These are phyloP conservation scores for Apamea epomidion DNA, from an alignment of 2,888 invertebrate species.

Conservation along the genomic window DNA sequence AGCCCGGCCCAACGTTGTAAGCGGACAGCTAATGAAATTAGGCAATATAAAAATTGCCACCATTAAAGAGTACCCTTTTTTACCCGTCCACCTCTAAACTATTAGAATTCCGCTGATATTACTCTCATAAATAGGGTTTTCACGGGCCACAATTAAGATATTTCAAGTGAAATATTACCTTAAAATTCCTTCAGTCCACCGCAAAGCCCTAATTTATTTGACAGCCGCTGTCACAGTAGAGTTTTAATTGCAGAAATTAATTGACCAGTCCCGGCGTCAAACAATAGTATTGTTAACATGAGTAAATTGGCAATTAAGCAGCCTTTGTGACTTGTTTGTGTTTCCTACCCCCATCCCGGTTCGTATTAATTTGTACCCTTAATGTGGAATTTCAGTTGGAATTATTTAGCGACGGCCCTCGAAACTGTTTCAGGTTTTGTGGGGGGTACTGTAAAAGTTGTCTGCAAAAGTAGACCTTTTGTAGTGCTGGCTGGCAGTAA, in stretches of 20 bases:
- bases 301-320: constrained; percentile 76
- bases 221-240: constrained; percentile 42
- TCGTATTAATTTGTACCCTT: constrained; percentile 60
- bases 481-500: background rate
- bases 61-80: background rate
- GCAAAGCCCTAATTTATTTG: constrained; percentile 55
- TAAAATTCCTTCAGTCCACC: constrained; percentile 38
- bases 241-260: constrained; percentile 71
- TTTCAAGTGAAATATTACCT: constrained; percentile 36
- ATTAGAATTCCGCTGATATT: constrained; percentile 27
- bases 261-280: constrained; percentile 66
- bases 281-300: constrained; percentile 74
- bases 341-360: constrained; percentile 52
- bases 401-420: constrained; percentile 38
- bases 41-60: background rate
- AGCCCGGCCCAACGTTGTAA: background rate
- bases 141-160: constrained; percentile 35
- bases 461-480: background rate
- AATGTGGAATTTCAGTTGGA: constrained; percentile 36
- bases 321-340: constrained; percentile 71
- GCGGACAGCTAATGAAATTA: background rate
- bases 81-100: constrained; percentile 16
- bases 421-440: background rate
- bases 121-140: constrained; percentile 45
- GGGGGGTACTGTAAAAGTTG: background rate